Evolutionary conservation across 1,140 invertebrate species (phyloP), one percentile per base, ranked within the genome.

Genomic region (Eurosta solidaginis): DNA sequence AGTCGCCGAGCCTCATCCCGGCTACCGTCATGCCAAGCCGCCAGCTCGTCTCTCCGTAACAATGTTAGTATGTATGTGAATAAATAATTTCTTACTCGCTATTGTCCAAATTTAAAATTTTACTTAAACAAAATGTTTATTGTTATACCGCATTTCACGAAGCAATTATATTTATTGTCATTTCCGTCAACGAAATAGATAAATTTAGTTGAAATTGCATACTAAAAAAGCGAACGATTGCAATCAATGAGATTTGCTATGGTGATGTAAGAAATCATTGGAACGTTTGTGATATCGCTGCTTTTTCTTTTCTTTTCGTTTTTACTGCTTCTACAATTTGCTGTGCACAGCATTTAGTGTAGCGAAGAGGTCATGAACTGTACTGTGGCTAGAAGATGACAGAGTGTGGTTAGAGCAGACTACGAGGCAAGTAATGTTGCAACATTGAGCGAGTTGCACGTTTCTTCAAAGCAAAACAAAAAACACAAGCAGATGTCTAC

Each of bases 151-250:
- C 33, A 68, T 68, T 68, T 68, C 14, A 68, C 33, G 33, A 33
- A n/a, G 59, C 36, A 68, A 68, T 68, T 68, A 68, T 68, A 68
- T 68, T 40, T 68, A 68, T 68, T 68, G 59, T 40, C 59, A 68
- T 68, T 68, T 40, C 59, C 59, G 59, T 68, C 59, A 68, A 68
- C n/a, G 59, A 68, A 42, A 12, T 9, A 20, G 20, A 68, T 68
- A 68, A 68, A 68, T 68, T 68, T 33, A 68, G 33, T 27, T n/a
- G 33, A 68, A 68, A 68, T 40, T 68, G 33, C 6, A 40, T 40
- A n/a, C 20, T 33, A 68, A 40, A 17, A 40, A 68, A 68, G 40
- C 36, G 5, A 7, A 17, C 59, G 59, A 68, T 68, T 40, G 59
- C 22, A 68, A 68, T 68, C 59, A 68, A 33, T 20, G 17, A 68